Conservation (phyloP, 2,888 invertebrate species). For the Agonopterix heracliana region DNA sequence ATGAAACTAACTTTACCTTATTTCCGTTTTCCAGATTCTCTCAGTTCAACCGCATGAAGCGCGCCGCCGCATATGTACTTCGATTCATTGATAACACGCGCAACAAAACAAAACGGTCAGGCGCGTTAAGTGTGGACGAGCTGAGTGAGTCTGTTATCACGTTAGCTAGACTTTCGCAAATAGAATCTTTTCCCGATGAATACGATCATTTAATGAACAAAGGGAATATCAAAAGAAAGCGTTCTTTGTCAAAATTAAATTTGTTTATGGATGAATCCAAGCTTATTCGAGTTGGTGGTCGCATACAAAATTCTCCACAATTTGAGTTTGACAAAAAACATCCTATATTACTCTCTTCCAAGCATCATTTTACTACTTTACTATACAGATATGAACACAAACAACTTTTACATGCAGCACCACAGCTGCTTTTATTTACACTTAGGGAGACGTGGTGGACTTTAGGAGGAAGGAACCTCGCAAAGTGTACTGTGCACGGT, state of each 20-base stretch:
- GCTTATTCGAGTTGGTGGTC: neutral
- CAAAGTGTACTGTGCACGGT: neutral
- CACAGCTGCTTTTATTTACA: neutral
- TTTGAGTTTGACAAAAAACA: conserved; percentile 6
- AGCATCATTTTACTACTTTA: conserved; percentile 1
- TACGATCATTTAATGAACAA: neutral
- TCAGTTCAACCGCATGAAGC: conserved; percentile 9
- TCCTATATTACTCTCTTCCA: conserved; percentile 1
- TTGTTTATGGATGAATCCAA: neutral
- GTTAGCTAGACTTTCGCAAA: neutral
- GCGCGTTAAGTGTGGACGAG: neutral
- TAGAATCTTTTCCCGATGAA: neutral
- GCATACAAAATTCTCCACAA: neutral
- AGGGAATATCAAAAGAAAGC: neutral
- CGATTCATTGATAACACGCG: conserved; percentile 13
- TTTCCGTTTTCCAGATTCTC: conserved; percentile 10
- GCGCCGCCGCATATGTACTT: conserved; percentile 12
- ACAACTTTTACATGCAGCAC: conserved; percentile 3
- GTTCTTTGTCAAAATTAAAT: neutral
- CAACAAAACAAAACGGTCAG: neutral
- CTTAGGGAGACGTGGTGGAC: conserved; percentile 3
- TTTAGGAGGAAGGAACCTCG: conserved; percentile 5
- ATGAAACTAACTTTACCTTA: neutral
- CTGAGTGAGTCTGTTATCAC: neutral
- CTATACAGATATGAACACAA: conserved; percentile 2